Evolutionary conservation across 2,797 vertebrate genomes (phyloP).

Genomic region (Sylvia borin): DNA sequence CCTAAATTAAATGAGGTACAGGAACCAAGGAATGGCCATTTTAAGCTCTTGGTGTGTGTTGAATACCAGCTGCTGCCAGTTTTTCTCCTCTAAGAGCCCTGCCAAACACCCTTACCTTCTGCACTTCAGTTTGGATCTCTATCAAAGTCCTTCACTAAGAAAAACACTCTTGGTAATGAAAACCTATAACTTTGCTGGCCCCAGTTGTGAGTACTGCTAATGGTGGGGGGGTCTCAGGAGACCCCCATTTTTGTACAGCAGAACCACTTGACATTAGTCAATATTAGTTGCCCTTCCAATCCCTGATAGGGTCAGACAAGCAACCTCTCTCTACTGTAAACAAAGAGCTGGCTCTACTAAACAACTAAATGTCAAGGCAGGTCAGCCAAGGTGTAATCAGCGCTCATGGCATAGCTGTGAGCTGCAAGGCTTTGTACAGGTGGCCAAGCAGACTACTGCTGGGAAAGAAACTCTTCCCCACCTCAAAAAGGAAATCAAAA

Average conservation of each 20-base stretch:
- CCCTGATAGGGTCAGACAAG: conserved; percentile 14
- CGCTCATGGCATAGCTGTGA: background rate
- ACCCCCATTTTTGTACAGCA: background rate
- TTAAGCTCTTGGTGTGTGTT: background rate
- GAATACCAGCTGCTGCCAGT: background rate
- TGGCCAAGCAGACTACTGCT: background rate
- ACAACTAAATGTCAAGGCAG: conserved; percentile 6
- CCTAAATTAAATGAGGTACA: background rate
- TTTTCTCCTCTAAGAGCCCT: conserved; percentile 16
- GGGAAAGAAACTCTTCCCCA: background rate
- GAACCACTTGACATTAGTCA: conserved; percentile 14
- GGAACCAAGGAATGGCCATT: background rate
- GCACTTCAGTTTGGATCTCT: conserved; percentile 4
- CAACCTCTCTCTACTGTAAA: background rate
- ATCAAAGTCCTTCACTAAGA: conserved; percentile 6
- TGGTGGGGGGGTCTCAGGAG: background rate
- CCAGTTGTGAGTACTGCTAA: background rate
- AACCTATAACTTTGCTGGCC: background rate
- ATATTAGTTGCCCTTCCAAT: background rate
- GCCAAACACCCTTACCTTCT: conserved; percentile 9
- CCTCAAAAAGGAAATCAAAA: conserved; percentile 23
- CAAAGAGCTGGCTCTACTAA: background rate
- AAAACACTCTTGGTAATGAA: conserved; percentile 23
- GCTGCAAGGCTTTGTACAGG: background rate
- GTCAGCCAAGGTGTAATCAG: conserved; percentile 45